Percentiles rank a stretch among this genome's conserved stretches.
Evolutionary conservation across 2,113 vertebrate genomes (phyloP).

Genomic region (Haemorhous mexicanus): DNA sequence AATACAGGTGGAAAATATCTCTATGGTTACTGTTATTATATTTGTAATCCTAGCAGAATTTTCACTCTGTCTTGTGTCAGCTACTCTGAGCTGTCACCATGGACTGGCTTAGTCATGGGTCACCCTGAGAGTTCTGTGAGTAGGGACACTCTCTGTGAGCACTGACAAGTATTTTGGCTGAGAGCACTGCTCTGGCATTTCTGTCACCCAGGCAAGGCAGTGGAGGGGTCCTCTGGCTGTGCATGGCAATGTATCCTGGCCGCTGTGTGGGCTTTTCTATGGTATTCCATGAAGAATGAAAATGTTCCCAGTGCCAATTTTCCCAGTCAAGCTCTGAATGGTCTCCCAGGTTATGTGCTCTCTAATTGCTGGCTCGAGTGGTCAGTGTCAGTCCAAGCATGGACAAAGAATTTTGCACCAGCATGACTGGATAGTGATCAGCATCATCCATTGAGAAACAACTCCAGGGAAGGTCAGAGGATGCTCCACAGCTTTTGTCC

Average conservation of each 20-base stretch:
- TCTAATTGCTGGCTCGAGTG: neutral
- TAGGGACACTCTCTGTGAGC: neutral
- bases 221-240: neutral
- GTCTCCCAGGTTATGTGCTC: neutral
- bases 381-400: neutral
- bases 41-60: neutral
- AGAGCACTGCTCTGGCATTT: neutral
- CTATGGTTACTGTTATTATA: neutral
- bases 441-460: neutral
- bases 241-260: neutral
- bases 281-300: neutral
- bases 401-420: neutral
- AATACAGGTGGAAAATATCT: neutral
- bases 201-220: neutral
- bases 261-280: fast-evolving
- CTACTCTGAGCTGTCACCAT: neutral
- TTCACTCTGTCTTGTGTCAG: neutral
- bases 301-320: neutral
- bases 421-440: fast-evolving
- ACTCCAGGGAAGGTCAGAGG: neutral
- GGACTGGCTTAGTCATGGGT: neutral
- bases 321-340: neutral
- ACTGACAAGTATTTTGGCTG: neutral
- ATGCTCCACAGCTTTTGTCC: neutral
- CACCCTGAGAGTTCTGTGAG: neutral